Conservation (phyloP, 2,113 vertebrate species). For the Columba livia region DNA sequence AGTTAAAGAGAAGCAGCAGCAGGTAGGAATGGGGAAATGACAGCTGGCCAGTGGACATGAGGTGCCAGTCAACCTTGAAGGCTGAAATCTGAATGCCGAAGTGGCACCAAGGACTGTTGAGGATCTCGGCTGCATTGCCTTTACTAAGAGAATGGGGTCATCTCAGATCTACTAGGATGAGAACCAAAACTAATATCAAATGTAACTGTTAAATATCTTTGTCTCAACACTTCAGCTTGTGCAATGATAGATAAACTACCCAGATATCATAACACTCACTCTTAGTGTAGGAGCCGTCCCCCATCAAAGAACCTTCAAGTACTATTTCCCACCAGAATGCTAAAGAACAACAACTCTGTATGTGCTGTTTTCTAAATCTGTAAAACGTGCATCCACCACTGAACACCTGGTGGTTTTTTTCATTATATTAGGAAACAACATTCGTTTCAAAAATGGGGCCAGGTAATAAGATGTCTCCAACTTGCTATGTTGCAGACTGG, state of each 20-base stretch:
- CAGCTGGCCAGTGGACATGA: not conserved
- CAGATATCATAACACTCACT: not conserved
- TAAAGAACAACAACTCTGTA: not conserved
- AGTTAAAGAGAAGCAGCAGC: not conserved
- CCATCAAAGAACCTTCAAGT: not conserved
- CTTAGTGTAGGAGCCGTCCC: not conserved
- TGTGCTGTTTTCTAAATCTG: not conserved
- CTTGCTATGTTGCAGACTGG: not conserved
- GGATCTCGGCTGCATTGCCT: not conserved
- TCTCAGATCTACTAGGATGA: not conserved
- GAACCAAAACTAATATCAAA: not conserved
- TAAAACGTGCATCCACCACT: not conserved
- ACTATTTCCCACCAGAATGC: not conserved
- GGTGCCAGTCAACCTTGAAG: not conserved
- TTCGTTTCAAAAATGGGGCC: not conserved
- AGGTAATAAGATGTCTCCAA: not conserved
- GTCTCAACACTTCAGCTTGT: not conserved
- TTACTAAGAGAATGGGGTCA: not conserved
- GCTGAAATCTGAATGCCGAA: not conserved
- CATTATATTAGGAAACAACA: not conserved
- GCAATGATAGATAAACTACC: not conserved
- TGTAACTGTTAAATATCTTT: not conserved
- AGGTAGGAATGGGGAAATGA: not conserved
- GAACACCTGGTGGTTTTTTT: not conserved
- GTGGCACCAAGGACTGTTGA: not conserved